Conservation (phyloP, 1,140 invertebrate genomes). For the Procambarus clarkii region DNA sequence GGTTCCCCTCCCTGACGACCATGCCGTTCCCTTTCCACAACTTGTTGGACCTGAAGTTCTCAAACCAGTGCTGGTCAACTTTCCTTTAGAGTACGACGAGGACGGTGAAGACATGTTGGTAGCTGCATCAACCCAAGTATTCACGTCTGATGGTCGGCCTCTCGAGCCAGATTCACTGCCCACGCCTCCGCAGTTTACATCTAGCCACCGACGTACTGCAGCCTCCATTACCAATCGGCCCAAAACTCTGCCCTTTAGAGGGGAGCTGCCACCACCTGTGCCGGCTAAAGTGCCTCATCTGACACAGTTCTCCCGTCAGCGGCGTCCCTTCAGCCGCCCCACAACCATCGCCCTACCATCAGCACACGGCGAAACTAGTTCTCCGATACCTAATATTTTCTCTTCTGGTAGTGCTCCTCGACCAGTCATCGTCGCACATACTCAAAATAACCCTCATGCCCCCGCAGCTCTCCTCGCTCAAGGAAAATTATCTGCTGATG, state of each 20-base stretch:
- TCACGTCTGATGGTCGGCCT: conserved; percentile 82
- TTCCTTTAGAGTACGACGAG: conserved; percentile 80
- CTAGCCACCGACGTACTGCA: background rate
- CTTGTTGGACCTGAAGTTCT: conserved; percentile 76
- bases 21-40: conserved; percentile 39
- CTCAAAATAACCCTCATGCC: background rate
- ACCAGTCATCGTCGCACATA: conserved; percentile 9
- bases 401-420: conserved; percentile 17
- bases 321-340: conserved; percentile 19
- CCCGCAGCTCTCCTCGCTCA: background rate
- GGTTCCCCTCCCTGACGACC: conserved; percentile 80
- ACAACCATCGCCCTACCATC: conserved; percentile 23
- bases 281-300: conserved; percentile 73
- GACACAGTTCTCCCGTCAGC: conserved; percentile 47
- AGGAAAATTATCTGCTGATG: background rate
- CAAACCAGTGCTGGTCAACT: conserved; percentile 84
- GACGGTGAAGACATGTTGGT: conserved; percentile 23
- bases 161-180: conserved; percentile 80
- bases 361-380: background rate
- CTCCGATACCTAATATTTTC: background rate
- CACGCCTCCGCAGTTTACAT: conserved; percentile 78
- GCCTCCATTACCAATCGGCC: conserved; percentile 75
- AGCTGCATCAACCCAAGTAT: conserved; percentile 48
- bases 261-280: conserved; percentile 81
- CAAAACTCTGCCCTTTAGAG: conserved; percentile 83